Percentiles rank a stretch among this genome's conserved stretches.
These are phyloP conservation scores for Cossypha niveicapilla DNA, from an alignment of 2,797 vertebrate species.

Conservation along the genomic window DNA sequence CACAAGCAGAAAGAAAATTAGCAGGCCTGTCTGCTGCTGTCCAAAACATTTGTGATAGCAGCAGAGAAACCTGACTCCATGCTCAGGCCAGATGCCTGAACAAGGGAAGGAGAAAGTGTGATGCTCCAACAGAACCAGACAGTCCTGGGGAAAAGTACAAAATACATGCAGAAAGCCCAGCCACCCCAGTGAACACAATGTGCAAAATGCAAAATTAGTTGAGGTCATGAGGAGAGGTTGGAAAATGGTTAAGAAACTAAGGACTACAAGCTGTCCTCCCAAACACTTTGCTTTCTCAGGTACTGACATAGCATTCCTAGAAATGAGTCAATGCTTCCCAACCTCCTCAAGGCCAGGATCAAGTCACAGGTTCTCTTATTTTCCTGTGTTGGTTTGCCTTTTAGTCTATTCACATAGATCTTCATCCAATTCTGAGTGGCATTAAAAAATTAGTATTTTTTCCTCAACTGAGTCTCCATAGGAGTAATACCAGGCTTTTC, in stretches of 20 bases:
- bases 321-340: neutral
- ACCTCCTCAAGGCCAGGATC: neutral
- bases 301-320: neutral
- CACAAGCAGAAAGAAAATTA: neutral
- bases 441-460: neutral
- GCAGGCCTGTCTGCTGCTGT: neutral
- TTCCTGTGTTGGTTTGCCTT: neutral
- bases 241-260: neutral
- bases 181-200: neutral
- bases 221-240: neutral
- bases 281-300: neutral
- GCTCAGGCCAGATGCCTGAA: neutral
- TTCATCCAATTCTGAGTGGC: neutral
- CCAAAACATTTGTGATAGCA: neutral
- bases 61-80: neutral
- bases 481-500: neutral
- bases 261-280: neutral
- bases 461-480: rapidly evolving
- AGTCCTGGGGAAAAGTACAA: neutral
- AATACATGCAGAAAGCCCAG: neutral
- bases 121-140: neutral
- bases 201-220: neutral
- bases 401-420: neutral
- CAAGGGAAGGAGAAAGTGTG: rapidly evolving
- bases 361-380: neutral